phyloP scores from a whole-genome alignment of 2,888 invertebrate species.

The Argyresthia albistria region DNA sequence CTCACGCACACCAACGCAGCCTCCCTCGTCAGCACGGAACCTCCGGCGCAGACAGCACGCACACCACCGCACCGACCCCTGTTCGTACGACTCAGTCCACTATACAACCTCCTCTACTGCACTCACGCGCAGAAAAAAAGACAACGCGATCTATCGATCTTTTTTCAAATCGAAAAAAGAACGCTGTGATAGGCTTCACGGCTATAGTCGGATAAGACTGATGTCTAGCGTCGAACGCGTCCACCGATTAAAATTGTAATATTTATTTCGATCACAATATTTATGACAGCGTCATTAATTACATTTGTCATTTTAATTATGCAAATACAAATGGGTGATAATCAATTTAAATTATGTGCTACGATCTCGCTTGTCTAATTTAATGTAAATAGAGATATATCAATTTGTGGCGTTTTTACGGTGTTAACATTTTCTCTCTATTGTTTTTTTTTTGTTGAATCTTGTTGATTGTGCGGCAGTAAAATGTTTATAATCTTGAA shows the following conservation, averaged over 20 bases:
- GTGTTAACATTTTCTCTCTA: constrained; percentile 33
- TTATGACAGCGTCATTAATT: constrained; percentile 64
- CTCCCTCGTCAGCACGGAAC: constrained; percentile 38
- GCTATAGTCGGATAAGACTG: constrained; percentile 51
- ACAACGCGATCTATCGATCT: constrained; percentile 69
- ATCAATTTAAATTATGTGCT: constrained; percentile 63
- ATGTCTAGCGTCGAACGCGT: constrained; percentile 58
- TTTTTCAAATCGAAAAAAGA: constrained; percentile 61
- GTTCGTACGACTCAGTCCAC: constrained; percentile 67
- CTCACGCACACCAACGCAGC: constrained; percentile 48
- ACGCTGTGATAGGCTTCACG: constrained; percentile 42
- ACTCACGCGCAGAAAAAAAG: constrained; percentile 71
- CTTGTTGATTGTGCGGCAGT: constrained; percentile 30
- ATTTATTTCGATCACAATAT: constrained; percentile 53
- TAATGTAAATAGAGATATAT: constrained; percentile 62
- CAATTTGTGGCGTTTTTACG: constrained; percentile 54
- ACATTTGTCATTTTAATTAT: constrained; percentile 66
- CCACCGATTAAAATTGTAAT: constrained; percentile 24
- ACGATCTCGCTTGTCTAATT: constrained; percentile 54
- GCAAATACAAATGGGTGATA: constrained; percentile 64
- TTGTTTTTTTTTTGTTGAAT: constrained; percentile 31
- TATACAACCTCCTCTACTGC: constrained; percentile 69
- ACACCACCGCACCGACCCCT: constrained; percentile 44
- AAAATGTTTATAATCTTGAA: constrained; percentile 26
- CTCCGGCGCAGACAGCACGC: constrained; percentile 42